A percentile compares a stretch with the other conserved stretches of the same genome.
Conservation (phyloP, 2,888 invertebrate genomes). For the Amphipoea lucens region DNA sequence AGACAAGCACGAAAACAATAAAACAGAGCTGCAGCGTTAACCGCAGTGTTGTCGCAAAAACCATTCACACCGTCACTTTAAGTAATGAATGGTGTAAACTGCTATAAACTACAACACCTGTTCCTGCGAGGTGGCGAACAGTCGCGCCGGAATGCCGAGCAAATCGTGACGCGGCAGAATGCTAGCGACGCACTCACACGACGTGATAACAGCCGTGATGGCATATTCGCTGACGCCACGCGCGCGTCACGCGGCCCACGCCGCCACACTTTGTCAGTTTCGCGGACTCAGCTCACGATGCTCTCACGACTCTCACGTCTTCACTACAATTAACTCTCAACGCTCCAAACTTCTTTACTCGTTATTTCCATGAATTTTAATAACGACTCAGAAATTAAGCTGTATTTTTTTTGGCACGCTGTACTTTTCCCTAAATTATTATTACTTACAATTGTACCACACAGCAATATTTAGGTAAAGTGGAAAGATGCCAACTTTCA, state of each 20-base stretch:
- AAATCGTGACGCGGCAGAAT: constrained; percentile 66
- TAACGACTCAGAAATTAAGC: constrained; percentile 63
- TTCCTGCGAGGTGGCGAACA: constrained; percentile 42
- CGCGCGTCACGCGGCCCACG: constrained; percentile 60
- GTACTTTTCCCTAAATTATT: constrained; percentile 72
- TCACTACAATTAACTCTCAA: constrained; percentile 74
- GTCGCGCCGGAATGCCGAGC: constrained; percentile 52
- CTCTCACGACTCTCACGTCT: constrained; percentile 63
- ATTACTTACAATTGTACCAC: constrained; percentile 75
- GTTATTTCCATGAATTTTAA: constrained; percentile 67
- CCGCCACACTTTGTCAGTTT: constrained; percentile 70
- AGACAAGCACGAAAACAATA: constrained; percentile 68
- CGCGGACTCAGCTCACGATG: constrained; percentile 73
- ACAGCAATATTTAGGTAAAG: constrained; percentile 77
- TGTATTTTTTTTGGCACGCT: constrained; percentile 73
- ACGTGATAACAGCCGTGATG: constrained; percentile 71
- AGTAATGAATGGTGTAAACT: constrained; percentile 76
- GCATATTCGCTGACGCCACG: constrained; percentile 74
- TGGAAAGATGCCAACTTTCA: constrained; percentile 82
- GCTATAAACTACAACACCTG: constrained; percentile 68
- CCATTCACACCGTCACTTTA: constrained; percentile 70
- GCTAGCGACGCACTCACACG: constrained; percentile 61
- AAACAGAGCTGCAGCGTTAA: constrained; percentile 62
- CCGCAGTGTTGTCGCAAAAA: constrained; percentile 69
- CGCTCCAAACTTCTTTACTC: constrained; percentile 61